Evolutionary conservation across 1,140 invertebrate species (phyloP).

Genomic region (Sipha flava): DNA sequence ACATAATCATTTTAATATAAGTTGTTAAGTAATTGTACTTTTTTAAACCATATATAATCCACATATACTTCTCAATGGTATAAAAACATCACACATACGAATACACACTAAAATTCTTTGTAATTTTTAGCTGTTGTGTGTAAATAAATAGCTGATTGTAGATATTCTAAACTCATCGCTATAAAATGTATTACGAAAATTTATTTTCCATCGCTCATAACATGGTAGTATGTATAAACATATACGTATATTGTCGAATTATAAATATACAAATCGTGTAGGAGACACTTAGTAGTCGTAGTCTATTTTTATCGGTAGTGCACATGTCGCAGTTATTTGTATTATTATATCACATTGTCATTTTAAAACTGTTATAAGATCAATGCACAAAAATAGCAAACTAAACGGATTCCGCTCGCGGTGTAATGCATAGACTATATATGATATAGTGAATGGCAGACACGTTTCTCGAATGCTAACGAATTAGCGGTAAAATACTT

Average conservation of each 20-base stretch:
- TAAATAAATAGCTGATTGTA: no score
- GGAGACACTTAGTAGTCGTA: not conserved
- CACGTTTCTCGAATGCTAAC: not conserved
- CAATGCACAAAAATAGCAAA: slow-evolving; percentile 26
- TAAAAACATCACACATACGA: not conserved
- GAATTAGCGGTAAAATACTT: not conserved
- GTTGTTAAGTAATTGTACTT: not conserved
- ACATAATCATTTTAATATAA: not conserved
- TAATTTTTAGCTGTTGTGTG: no score
- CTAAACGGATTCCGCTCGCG: not conserved
- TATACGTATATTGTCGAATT: not conserved
- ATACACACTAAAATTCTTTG: not conserved
- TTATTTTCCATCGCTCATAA: no score
- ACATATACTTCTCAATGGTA: not conserved
- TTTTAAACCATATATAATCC: not conserved
- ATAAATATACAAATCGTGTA: slow-evolving; percentile 21
- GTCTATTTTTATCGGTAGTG: slow-evolving; percentile 13
- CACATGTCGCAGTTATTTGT: slow-evolving; percentile 24
- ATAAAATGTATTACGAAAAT: no score
- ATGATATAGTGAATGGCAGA: not conserved
- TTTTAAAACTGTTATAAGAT: slow-evolving; percentile 9
- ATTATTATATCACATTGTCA: slow-evolving; percentile 6
- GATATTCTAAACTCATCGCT: no score
- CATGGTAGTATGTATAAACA: not conserved
- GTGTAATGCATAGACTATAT: no score